phyloP scores from a whole-genome alignment of 2,888 invertebrate species.

The Dorcus hopei region DNA sequence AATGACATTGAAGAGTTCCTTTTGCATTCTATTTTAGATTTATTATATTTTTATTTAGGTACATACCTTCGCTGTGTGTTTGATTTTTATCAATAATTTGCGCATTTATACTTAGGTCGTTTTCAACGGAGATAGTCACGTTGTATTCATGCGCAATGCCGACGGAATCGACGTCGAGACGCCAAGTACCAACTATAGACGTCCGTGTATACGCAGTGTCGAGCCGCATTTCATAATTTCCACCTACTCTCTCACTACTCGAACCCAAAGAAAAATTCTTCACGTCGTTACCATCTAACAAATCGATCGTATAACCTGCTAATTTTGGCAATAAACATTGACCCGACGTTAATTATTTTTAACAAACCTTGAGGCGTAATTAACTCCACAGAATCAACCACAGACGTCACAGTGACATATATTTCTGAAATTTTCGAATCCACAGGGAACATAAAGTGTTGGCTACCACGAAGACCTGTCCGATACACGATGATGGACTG shows the following conservation, averaged over 20 bases:
- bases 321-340: constrained; percentile 1
- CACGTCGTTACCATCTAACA: constrained; percentile 53
- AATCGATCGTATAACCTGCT: constrained; percentile 53
- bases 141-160: constrained; percentile 30
- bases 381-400: no score
- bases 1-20: no score
- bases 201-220: constrained; percentile 25
- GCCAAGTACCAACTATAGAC: constrained; percentile 37
- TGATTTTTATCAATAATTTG: constrained; percentile 11
- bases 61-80: constrained; percentile 11
- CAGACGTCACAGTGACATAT: constrained; percentile 31
- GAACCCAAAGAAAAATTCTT: constrained; percentile 48
- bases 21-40: no score
- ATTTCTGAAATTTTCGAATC: constrained; percentile 41
- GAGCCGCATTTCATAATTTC: constrained; percentile 35
- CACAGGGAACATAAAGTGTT: constrained; percentile 47
- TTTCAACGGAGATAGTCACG: constrained; percentile 37
- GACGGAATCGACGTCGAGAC: constrained; percentile 30
- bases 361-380: no score
- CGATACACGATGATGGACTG: constrained; percentile 26
- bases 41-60: no score
- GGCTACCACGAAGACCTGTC: constrained; percentile 26
- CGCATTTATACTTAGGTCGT: constrained; percentile 27
- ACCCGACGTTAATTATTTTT: no score
- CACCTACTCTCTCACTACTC: constrained; percentile 34